Base-by-base conservation (phyloP, 2,113 vertebrate species). In the Anseranas semipalmata region DNA sequence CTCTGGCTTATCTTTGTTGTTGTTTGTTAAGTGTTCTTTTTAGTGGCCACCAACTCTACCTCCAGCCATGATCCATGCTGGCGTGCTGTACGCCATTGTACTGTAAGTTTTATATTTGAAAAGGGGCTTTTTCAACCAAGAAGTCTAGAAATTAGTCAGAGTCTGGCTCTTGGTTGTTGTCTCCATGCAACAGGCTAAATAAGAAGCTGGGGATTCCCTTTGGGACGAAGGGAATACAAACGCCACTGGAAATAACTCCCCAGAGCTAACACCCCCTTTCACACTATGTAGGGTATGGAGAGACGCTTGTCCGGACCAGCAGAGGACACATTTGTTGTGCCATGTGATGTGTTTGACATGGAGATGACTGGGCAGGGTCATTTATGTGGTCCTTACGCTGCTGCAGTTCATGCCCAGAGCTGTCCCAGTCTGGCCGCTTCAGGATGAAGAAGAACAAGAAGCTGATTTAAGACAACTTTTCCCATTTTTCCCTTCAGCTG, bases 51-150 rank as follows among this genome's bases (percentile, higher is more conserved):
- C 30, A 33, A 22, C 48, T 80, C 13, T 56, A 73, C 43, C 43
- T 32, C 8, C 37, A 24, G 41, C 53, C 9, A 2, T 18, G 65
- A 80, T 66, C 76, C 35, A 67, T 70, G 58, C 45, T 82, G 17
- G 19, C 65, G 11, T 2, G 24, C 62, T 41, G 41, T 50, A 80
- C 84, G 48, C 24, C 0, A 0, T 25, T 66, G 25, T 30, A 53
- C 37, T 88, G 7, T 25, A 55, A 28, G 2, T 37, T 84, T 86
- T 41, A 32, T n/a, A 7, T 32, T 30, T 73, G 41, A 85, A 71
- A 88, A 89, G 12, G 8, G 19, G 2, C 6, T 28, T 76, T 84
- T 89, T 65, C 1, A 85, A 71, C 63, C 18, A 19, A 43, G 39
- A 73, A 2, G 3, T 92, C 22, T 76, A 35, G 45, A 24, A 86